Conservation (phyloP, 2,888 invertebrate genomes). For the Hemistola chrysoprasaria region DNA sequence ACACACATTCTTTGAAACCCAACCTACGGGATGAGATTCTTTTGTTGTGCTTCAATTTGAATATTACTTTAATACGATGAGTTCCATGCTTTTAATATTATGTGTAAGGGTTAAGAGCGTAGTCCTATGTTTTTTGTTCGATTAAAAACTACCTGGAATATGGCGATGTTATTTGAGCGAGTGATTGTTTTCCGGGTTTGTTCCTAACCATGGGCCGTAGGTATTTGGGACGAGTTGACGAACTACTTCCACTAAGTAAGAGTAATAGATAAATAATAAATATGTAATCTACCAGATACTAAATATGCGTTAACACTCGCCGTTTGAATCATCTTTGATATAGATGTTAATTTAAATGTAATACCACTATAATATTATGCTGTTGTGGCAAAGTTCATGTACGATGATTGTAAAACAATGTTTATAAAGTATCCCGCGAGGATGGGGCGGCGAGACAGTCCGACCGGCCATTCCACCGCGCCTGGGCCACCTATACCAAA, state of each 20-base stretch:
- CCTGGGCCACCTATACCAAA: slow-evolving; percentile 62
- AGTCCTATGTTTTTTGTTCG: slow-evolving; percentile 23
- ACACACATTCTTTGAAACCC: slow-evolving; percentile 70
- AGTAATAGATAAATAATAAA: no score
- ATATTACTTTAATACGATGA: slow-evolving; percentile 72
- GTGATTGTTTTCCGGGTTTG: slow-evolving; percentile 8
- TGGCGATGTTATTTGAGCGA: slow-evolving; percentile 12
- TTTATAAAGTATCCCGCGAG: slow-evolving; percentile 50
- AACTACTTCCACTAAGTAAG: no score
- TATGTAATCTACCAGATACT: no score
- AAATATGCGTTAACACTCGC: no score
- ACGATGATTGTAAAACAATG: slow-evolving; percentile 62
- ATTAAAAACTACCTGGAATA: slow-evolving; percentile 18
- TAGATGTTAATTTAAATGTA: no score
- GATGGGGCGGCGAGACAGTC: no score
- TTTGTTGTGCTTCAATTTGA: slow-evolving; percentile 74
- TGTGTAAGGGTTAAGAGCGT: slow-evolving; percentile 28
- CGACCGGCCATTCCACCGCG: not conserved
- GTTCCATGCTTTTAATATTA: slow-evolving; percentile 56
- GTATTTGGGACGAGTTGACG: no score
- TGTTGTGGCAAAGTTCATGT: slow-evolving; percentile 50
- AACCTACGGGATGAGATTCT: slow-evolving; percentile 67
- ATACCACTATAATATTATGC: slow-evolving; percentile 37
- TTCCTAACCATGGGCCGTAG: no score
- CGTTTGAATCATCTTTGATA: no score